Percentiles rank a stretch among this genome's conserved stretches.
Conservation (phyloP, 2,113 vertebrate genomes). For the Ammodytes dubius region DNA sequence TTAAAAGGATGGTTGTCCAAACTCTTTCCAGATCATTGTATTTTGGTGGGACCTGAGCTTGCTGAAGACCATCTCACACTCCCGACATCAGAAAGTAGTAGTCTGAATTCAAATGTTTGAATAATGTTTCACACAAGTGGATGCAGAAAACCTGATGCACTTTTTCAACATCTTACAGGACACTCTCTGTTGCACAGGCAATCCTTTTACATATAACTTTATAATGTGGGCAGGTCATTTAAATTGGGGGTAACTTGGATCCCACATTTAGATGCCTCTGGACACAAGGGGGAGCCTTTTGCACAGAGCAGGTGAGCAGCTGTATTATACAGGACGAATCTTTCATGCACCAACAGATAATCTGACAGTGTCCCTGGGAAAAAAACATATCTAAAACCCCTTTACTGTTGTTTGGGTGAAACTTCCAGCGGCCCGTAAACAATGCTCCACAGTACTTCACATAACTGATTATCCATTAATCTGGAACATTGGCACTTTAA, state of each 20-base stretch:
- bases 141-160: neutral
- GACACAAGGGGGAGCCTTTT: constrained; percentile 78
- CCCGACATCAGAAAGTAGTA: neutral
- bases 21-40: neutral
- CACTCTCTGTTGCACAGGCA: neutral
- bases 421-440: constrained; percentile 57
- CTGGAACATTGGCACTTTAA: constrained; percentile 49
- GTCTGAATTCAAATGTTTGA: neutral
- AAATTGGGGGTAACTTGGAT: neutral
- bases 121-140: neutral
- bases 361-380: constrained; percentile 28
- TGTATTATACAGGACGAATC: constrained; percentile 10
- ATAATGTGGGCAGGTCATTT: neutral
- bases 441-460: constrained; percentile 26
- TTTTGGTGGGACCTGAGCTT: neutral
- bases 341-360: constrained; percentile 2
- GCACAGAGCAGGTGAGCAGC: constrained; percentile 47
- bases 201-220: neutral
- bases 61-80: neutral
- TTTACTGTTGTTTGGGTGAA: constrained; percentile 47
- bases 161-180: neutral
- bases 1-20: neutral
- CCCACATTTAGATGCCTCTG: constrained; percentile 5
- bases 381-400: constrained; percentile 39
- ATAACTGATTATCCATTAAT: constrained; percentile 58